Evolutionary conservation across 2,797 vertebrate species (phyloP).

Genomic region (Falco naumanni): DNA sequence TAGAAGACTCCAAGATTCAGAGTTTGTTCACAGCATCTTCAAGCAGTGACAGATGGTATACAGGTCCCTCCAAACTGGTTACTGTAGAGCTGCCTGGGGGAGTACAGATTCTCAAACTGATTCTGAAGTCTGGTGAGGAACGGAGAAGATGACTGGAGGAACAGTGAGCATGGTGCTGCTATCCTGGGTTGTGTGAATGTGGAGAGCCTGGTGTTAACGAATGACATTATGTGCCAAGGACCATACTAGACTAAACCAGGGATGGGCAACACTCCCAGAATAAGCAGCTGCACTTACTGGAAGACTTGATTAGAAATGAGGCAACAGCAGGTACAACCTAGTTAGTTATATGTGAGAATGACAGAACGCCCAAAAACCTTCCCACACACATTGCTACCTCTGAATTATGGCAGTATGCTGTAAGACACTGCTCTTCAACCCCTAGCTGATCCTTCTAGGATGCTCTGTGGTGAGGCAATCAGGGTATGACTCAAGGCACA

Average conservation of each 20-base stretch:
- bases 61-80: neutral
- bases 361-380: neutral
- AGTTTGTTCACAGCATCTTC: neutral
- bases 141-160: neutral
- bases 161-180: neutral
- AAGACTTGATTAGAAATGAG: neutral
- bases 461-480: neutral
- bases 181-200: neutral
- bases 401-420: neutral
- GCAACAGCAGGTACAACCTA: neutral
- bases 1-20: neutral
- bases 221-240: neutral
- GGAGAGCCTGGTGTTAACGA: neutral
- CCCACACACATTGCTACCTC: neutral
- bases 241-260: neutral
- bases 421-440: neutral
- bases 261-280: neutral
- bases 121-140: neutral
- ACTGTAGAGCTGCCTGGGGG: neutral
- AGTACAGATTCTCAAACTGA: neutral
- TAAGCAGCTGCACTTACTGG: neutral
- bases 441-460: neutral
- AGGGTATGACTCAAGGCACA: neutral
- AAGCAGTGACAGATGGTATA: neutral
- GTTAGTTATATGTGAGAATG: fast-evolving